Evolutionary conservation across 2,797 vertebrate species (phyloP).

Genomic region (Percopsis omiscomaycus): DNA sequence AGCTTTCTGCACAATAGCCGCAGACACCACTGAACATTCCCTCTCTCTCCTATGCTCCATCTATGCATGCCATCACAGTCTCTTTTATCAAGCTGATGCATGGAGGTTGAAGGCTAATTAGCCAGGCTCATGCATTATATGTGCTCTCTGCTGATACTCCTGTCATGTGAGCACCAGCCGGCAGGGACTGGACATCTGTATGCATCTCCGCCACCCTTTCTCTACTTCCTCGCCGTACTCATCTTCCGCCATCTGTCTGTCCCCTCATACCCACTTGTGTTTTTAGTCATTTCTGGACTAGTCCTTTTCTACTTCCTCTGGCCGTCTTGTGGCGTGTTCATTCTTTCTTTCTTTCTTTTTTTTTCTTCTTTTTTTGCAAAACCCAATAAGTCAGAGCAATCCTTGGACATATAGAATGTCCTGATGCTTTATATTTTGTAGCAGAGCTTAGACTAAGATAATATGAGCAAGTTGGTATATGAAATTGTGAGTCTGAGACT

Average conservation of each 20-base stretch:
- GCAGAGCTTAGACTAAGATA: too few relatives aligned
- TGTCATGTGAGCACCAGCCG: conserved; percentile 32
- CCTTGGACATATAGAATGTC: too few relatives aligned
- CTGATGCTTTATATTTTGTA: too few relatives aligned
- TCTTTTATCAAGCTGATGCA: conserved; percentile 26
- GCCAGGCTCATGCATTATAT: conserved; percentile 43
- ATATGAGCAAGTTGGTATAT: too few relatives aligned
- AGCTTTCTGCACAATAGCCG: too few relatives aligned
- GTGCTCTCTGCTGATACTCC: conserved; percentile 39
- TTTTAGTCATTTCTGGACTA: not conserved
- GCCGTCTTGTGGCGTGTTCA: too few relatives aligned
- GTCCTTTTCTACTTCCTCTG: not conserved
- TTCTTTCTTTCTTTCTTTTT: not conserved
- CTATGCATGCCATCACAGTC: not conserved
- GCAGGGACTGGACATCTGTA: conserved; percentile 16
- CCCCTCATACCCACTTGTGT: conserved; percentile 11
- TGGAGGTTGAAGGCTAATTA: conserved; percentile 66
- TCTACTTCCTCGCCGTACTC: not conserved
- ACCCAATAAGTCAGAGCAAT: not conserved
- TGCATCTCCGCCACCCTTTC: conserved; percentile 16
- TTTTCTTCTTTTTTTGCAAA: not conserved
- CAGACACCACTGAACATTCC: not conserved
- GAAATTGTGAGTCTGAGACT: too few relatives aligned
- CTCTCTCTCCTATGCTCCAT: conserved; percentile 3
- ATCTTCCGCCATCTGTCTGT: conserved; percentile 35